Percentiles rank a stretch among this genome's conserved stretches.
phyloP scores from a whole-genome alignment of 2,797 vertebrate species.

The Streptopelia turtur region DNA sequence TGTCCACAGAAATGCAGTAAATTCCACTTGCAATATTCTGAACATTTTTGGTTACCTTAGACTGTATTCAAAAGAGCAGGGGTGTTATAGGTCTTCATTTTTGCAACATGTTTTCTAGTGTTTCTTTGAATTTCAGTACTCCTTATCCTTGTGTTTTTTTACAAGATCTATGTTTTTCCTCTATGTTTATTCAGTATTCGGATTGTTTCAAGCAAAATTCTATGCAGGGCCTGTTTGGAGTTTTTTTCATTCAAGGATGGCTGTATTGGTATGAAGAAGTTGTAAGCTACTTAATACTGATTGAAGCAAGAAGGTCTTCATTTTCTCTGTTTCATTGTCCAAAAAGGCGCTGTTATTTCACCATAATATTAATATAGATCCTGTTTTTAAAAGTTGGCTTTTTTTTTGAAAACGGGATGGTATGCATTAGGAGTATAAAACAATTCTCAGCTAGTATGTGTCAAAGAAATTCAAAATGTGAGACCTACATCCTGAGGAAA shows the following conservation, averaged over 20 bases:
- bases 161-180: not conserved
- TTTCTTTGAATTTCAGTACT: not conserved
- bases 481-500: not conserved
- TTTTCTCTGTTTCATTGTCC: not conserved
- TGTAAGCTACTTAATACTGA: not conserved
- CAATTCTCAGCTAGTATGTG: not conserved
- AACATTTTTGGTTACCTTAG: not conserved
- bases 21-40: not conserved
- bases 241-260: not conserved
- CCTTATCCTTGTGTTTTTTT: not conserved
- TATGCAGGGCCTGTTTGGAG: not conserved
- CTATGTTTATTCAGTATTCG: not conserved
- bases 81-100: not conserved
- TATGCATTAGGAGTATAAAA: not conserved
- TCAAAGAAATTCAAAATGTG: not conserved
- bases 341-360: not conserved
- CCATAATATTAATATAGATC: not conserved
- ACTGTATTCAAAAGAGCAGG: not conserved
- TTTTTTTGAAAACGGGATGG: not conserved
- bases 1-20: not conserved
- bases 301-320: not conserved
- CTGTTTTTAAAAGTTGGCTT: not conserved
- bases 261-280: not conserved
- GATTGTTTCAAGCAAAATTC: not conserved
- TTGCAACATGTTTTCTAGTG: not conserved